A percentile compares a stretch with the other conserved stretches of the same genome.
Conservation (phyloP, 37 sponge, comb jelly and placozoan species). For the Ephydatia muelleri region DNA sequence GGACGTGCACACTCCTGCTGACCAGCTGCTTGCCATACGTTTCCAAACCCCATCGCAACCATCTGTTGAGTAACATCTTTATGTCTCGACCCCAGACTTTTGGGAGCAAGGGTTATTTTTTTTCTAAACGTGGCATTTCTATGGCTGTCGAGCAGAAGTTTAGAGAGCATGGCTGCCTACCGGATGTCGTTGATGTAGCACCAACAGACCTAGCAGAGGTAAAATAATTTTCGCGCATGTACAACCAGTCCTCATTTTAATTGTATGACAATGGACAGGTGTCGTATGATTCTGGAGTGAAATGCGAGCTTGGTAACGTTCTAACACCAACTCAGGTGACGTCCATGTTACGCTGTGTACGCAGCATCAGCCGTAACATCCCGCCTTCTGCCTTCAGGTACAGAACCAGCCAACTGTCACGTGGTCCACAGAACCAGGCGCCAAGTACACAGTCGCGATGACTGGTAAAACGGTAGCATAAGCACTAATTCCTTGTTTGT, state of each 20-base stretch:
- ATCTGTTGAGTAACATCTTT: not conserved
- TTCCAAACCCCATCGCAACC: not conserved
- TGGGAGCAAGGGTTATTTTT: no score
- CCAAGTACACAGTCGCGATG: constrained; percentile 64
- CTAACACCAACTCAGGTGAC: constrained; percentile 74
- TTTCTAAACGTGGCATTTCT: not conserved
- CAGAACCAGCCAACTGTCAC: constrained; percentile 63
- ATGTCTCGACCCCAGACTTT: not conserved
- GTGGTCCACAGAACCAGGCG: constrained; percentile 64
- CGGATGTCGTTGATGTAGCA: constrained; percentile 63
- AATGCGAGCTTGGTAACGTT: constrained; percentile 58
- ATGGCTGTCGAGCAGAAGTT: constrained; percentile 30
- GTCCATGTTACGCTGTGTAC: not conserved
- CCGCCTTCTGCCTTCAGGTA: constrained; percentile 39
- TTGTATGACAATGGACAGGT: not conserved
- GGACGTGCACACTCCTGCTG: not conserved
- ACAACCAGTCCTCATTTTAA: not conserved
- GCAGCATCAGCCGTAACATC: not conserved
- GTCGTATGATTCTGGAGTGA: constrained; percentile 10
- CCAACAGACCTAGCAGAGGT: constrained; percentile 46
- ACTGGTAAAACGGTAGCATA: constrained; percentile 38
- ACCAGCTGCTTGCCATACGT: not conserved
- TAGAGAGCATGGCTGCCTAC: constrained; percentile 41
- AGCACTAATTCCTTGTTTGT: not conserved
- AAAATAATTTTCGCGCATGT: not conserved